Evolutionary conservation across 2,888 invertebrate genomes (phyloP).

Genomic region (Chloromyia formosa): DNA sequence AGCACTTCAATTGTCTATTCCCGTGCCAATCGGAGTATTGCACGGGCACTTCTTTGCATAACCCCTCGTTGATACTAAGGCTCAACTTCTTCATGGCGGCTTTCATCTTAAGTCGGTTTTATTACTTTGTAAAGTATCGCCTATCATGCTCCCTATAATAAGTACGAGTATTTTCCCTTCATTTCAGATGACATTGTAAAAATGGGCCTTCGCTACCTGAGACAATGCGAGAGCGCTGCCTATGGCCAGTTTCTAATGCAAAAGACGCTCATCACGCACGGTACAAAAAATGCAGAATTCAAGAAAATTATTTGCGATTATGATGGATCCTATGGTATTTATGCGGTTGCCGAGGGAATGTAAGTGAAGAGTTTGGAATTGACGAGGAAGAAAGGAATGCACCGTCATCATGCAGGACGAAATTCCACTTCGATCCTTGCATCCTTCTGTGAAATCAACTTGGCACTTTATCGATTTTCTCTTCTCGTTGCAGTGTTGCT

Average conservation of each 20-base stretch:
- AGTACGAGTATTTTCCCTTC: not conserved
- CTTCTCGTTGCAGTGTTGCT: slow-evolving; percentile 65
- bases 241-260: slow-evolving; percentile 67
- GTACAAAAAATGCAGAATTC: slow-evolving; percentile 68
- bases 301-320: slow-evolving; percentile 69
- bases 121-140: no score
- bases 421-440: not conserved
- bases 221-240: slow-evolving; percentile 73
- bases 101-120: not conserved
- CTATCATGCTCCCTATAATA: no score
- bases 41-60: slow-evolving; percentile 15
- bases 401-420: not conserved
- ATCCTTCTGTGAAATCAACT: not conserved
- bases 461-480: not conserved
- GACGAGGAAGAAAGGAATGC: not conserved
- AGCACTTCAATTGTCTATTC: slow-evolving; percentile 15
- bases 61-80: not conserved
- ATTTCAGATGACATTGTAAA: slow-evolving; percentile 53
- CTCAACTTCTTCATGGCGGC: no score
- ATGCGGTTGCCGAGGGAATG: slow-evolving; percentile 67
- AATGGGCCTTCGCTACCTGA: slow-evolving; percentile 69
- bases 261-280: slow-evolving; percentile 69
- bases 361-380: slow-evolving; percentile 60
- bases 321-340: slow-evolving; percentile 72
- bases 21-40: slow-evolving; percentile 34